Percentiles rank a stretch among this genome's conserved stretches.
These are phyloP conservation scores for Hipparchia sbordonii DNA, from an alignment of 2,888 invertebrate species.

Conservation along the genomic window DNA sequence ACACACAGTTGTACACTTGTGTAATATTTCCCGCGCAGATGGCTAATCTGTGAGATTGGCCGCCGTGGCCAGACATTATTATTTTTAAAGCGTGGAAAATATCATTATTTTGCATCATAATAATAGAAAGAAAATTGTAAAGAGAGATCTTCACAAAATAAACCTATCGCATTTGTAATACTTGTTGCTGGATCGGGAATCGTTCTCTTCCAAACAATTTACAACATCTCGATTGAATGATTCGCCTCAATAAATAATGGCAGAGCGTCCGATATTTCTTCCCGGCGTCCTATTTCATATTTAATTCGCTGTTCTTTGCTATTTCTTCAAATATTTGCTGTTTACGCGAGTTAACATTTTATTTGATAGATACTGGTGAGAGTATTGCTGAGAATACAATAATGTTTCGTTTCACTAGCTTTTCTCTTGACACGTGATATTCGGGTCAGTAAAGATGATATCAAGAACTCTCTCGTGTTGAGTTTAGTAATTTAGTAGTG, in stretches of 20 bases:
- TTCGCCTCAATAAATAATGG: slow-evolving; percentile 34
- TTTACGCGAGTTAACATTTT: slow-evolving; percentile 9
- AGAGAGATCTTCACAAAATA: slow-evolving; percentile 17
- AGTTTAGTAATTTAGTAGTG: no score
- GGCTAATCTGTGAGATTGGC: no score
- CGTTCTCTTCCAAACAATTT: slow-evolving; percentile 35
- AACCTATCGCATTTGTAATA: slow-evolving; percentile 24
- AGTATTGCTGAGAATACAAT: no score
- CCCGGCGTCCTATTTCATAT: slow-evolving; percentile 26
- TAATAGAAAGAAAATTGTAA: background rate
- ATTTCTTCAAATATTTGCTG: slow-evolving; percentile 22
- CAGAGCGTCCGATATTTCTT: slow-evolving; percentile 21
- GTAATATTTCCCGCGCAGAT: no score
- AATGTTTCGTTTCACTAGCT: background rate
- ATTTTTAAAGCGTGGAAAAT: background rate
- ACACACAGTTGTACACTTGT: no score
- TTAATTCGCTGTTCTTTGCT: slow-evolving; percentile 25
- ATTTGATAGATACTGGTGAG: slow-evolving; percentile 6
- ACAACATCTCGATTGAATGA: slow-evolving; percentile 33
- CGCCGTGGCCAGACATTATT: no score
- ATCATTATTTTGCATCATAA: background rate
- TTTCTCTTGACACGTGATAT: no score
- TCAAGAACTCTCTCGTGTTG: background rate
- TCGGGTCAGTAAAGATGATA: background rate
- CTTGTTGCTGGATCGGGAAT: slow-evolving; percentile 30